Evolutionary conservation across 2,888 invertebrate genomes (phyloP), one percentile per base, ranked within the genome.

Genomic region (Agrilus cyanescens): DNA sequence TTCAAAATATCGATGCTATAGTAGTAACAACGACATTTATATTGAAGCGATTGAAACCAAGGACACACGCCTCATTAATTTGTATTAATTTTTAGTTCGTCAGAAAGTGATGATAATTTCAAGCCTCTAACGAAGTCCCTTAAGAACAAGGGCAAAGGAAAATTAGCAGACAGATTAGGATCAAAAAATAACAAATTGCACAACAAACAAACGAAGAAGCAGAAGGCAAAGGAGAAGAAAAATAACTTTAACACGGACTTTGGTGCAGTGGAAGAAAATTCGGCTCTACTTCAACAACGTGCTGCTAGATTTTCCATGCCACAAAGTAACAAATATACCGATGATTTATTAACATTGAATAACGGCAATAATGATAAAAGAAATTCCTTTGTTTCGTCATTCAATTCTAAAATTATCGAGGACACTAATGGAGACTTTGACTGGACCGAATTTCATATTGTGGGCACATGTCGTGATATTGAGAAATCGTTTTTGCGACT

Each of bases 401-500:
- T 39, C 41, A 44, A 38, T 41, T 61, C 61, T 52, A 61, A 57
- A 47, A 59, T 57, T 51, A 56, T 74, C 49, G 78, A 80, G 51
- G 82, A 80, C 54, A 66, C 68, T 46, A 74, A 78, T 50, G 76
- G 77, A 47, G 84, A 86, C 57, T 80, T 88, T 69, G 90, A 91
- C 69, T 79, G 89, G 69, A 78, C 81, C 55, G 82, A 83, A 63
- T 79, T 85, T 67, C 90, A 91, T 66, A 87, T 98, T 61, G 85
- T 95, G 53, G 98, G 97, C 50, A 91, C 91, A 14, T 94, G 93
- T 69, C 78, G 76, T 64, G 89, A 95, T 63, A 71, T 98, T 59
- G 97, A 98, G 68, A 98, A 99, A 67, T 85, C 86, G 37, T 98
- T 95, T 68, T 77, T 99, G 54, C 78, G 98, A 56, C 74, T 98